These are phyloP conservation scores for Elanus axillaris DNA, from an alignment of 2,113 vertebrate species.

Conservation along the genomic window DNA sequence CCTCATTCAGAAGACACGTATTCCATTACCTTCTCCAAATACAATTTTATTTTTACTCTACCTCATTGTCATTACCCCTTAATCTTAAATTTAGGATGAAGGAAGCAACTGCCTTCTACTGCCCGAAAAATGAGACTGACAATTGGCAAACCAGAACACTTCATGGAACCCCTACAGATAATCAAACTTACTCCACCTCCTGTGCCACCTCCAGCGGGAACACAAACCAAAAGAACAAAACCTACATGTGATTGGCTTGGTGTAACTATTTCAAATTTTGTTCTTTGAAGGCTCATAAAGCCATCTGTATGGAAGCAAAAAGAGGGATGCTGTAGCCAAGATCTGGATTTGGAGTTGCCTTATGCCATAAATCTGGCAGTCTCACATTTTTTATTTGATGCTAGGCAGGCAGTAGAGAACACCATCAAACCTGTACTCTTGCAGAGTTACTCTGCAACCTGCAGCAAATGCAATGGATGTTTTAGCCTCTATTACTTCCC, in stretches of 20 bases:
- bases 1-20: neutral
- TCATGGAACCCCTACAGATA: neutral
- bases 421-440: neutral
- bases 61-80: neutral
- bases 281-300: slow-evolving; percentile 30
- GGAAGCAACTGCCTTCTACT: neutral
- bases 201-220: neutral
- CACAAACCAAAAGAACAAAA: neutral
- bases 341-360: neutral
- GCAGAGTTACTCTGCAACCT: slow-evolving; percentile 20
- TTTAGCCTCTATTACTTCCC: neutral
- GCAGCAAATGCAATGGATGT: neutral
- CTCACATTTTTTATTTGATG: neutral
- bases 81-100: neutral
- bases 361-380: neutral
- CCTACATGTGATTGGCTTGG: neutral
- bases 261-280: neutral
- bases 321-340: neutral
- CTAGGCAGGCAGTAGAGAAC: neutral
- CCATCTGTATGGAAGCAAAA: neutral
- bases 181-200: neutral
- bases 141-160: neutral
- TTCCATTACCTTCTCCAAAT: neutral
- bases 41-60: neutral
- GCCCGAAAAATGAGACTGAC: neutral